phyloP scores from a whole-genome alignment of 2,113 vertebrate species.

The Micronycteris hirsuta region DNA sequence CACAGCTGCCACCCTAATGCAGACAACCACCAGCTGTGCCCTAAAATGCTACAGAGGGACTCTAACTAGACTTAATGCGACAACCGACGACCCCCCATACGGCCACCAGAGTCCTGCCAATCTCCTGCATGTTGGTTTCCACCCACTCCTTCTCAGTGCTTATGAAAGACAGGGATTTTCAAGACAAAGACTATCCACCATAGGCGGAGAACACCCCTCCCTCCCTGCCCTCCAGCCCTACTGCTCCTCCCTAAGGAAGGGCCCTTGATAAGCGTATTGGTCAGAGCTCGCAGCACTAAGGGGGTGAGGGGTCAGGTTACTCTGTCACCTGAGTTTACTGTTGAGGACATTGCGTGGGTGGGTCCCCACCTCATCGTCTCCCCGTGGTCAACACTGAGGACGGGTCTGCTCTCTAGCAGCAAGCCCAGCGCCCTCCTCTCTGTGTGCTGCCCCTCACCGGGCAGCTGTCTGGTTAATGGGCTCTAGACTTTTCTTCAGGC shows the following conservation, averaged over 20 bases:
- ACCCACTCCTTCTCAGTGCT: background rate
- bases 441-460: background rate
- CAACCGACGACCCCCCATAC: accelerated
- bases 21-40: background rate
- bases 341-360: background rate
- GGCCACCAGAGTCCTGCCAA: background rate
- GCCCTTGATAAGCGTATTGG: background rate
- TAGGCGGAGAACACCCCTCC: accelerated
- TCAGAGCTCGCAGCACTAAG: background rate
- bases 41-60: background rate
- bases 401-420: background rate
- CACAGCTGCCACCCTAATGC: background rate
- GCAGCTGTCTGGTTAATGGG: background rate
- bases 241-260: background rate
- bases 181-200: too few relatives aligned
- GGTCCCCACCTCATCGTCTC: background rate
- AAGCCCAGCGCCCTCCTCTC: background rate
- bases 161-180: background rate
- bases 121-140: background rate
- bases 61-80: background rate
- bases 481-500: background rate
- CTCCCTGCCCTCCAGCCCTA: accelerated
- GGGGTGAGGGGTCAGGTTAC: background rate
- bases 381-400: background rate
- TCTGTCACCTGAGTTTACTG: accelerated